A percentile compares a stretch with the other conserved stretches of the same genome.
These are phyloP conservation scores for Drosophila koepferae DNA, from an alignment of 2,888 invertebrate species.

Conservation along the genomic window DNA sequence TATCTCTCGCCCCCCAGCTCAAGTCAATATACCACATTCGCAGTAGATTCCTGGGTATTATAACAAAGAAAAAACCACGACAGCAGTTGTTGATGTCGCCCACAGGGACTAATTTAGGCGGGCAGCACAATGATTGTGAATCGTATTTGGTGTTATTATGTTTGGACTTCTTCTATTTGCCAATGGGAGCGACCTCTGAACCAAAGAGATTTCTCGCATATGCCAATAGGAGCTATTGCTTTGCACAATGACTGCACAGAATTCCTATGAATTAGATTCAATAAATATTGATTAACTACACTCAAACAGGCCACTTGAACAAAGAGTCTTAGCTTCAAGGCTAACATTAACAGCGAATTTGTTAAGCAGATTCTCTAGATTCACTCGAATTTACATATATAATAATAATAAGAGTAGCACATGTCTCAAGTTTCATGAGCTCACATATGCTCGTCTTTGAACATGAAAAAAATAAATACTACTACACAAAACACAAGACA, in stretches of 20 bases:
- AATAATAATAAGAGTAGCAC: slow-evolving; percentile 13
- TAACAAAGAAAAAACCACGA: slow-evolving; percentile 4
- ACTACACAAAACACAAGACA: slow-evolving; percentile 2
- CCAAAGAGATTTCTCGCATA: slow-evolving; percentile 3
- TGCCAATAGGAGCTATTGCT: neutral
- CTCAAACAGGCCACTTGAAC: neutral
- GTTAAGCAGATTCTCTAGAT: neutral
- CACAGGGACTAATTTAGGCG: slow-evolving; percentile 6
- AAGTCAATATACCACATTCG: neutral
- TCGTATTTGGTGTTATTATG: slow-evolving; percentile 6
- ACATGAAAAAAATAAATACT: neutral
- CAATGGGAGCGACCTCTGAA: slow-evolving; percentile 1
- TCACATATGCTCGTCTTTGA: neutral
- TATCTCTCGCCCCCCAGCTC: neutral
- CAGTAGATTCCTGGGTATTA: neutral
- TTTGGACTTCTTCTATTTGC: slow-evolving; percentile 4
- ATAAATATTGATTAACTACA: neutral
- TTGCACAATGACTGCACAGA: neutral
- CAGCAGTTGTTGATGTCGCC: neutral
- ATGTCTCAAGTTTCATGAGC: slow-evolving; percentile 18
- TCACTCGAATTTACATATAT: neutral
- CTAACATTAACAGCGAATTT: neutral
- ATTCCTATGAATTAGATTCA: neutral
- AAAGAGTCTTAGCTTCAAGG: too few species aligned
- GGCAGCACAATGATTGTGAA: neutral